Percentiles rank a stretch among this genome's conserved stretches.
phyloP scores from a whole-genome alignment of 1,140 invertebrate genomes.

The Bombus waltoni region DNA sequence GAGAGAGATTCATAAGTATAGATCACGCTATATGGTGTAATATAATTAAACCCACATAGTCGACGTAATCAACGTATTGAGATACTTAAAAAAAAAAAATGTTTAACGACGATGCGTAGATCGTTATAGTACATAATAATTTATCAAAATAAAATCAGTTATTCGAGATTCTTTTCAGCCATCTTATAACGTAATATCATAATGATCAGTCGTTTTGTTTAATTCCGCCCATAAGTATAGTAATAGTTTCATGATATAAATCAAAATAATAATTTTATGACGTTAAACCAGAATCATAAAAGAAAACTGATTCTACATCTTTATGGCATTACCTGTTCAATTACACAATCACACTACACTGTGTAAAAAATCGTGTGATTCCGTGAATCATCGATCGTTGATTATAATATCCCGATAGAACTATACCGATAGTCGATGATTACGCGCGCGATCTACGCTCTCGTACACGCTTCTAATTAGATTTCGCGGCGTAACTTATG shows the following conservation, averaged over 20 bases:
- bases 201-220: no score
- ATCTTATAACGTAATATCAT: no score
- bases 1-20: no score
- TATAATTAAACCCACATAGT: no score
- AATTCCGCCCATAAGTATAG: no score
- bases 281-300: not conserved
- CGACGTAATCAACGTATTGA: no score
- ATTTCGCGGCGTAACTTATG: conserved; percentile 61
- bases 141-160: not conserved
- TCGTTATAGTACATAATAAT: no score
- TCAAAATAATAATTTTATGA: not conserved
- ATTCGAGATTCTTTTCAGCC: no score
- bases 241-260: no score
- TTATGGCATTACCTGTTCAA: not conserved
- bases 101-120: no score
- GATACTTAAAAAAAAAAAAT: no score
- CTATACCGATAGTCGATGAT: conserved; percentile 36
- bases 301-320: not conserved
- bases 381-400: not conserved
- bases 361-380: not conserved
- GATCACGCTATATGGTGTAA: no score
- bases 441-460: conserved; percentile 27
- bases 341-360: not conserved
- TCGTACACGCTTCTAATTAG: conserved; percentile 63
- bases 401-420: conserved; percentile 19